These are phyloP conservation scores for Latheticus oryzae DNA, from an alignment of 2,888 invertebrate genomes.

Conservation along the genomic window DNA sequence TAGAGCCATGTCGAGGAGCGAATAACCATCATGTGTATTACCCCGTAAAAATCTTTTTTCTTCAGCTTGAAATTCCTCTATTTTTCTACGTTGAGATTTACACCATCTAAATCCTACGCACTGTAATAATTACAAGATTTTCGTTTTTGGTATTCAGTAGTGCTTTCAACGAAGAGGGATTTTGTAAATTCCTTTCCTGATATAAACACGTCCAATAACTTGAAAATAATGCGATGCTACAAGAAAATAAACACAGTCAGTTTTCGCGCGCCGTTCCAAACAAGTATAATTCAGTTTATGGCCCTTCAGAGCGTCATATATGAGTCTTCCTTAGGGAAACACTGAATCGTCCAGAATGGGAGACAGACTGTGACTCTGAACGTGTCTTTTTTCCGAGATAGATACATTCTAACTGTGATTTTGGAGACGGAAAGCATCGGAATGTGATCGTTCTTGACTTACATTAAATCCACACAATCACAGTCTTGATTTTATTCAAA, in stretches of 20 bases:
- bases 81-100: too few species aligned
- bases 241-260: slow-evolving; percentile 59
- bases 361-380: slow-evolving; percentile 47
- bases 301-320: slow-evolving; percentile 60
- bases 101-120: too few species aligned
- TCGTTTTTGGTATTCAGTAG: slow-evolving; percentile 2
- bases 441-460: slow-evolving; percentile 43
- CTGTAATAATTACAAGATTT: slow-evolving; percentile 16
- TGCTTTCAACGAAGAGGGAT: slow-evolving; percentile 6
- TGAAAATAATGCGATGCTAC: slow-evolving; percentile 50
- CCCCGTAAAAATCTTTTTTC: too few species aligned
- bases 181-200: slow-evolving; percentile 29
- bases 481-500: slow-evolving; percentile 48
- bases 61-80: too few species aligned
- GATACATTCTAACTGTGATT: slow-evolving; percentile 42
- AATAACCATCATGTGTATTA: slow-evolving; percentile 48
- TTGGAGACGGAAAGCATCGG: slow-evolving; percentile 42
- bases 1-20: slow-evolving; percentile 43
- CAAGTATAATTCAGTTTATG: slow-evolving; percentile 64
- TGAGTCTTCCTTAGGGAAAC: slow-evolving; percentile 54
- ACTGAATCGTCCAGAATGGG: slow-evolving; percentile 49
- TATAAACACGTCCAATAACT: slow-evolving; percentile 51
- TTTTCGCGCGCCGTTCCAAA: slow-evolving; percentile 61
- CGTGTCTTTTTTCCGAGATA: slow-evolving; percentile 15
- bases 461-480: slow-evolving; percentile 27